These are phyloP conservation scores for Sitophilus oryzae DNA, from an alignment of 1,140 invertebrate species.

Conservation along the genomic window DNA sequence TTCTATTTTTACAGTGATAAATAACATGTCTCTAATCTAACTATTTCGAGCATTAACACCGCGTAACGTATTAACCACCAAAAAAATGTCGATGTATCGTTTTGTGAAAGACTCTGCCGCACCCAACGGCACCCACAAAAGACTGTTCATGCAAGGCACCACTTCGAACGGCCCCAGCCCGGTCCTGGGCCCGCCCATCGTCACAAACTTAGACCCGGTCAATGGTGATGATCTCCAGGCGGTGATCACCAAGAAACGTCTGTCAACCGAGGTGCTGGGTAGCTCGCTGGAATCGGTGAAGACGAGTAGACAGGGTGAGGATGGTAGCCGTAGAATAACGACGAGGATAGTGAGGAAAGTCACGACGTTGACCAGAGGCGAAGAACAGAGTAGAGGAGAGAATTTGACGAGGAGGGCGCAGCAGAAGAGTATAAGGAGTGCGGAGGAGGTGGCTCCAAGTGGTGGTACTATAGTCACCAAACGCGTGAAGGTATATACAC, in stretches of 20 bases:
- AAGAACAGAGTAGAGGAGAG: constrained; percentile 69
- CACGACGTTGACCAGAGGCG: constrained; percentile 80
- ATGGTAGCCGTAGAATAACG: constrained; percentile 71
- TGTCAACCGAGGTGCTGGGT: constrained; percentile 78
- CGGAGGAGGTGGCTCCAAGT: constrained; percentile 46
- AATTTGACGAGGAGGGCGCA: constrained; percentile 55
- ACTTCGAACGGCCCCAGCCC: constrained; percentile 47
- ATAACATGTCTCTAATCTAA: not conserved
- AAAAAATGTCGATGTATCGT: constrained; percentile 62
- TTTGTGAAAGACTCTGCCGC: constrained; percentile 61
- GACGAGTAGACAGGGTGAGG: constrained; percentile 67
- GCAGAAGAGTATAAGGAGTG: constrained; percentile 47
- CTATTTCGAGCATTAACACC: not conserved
- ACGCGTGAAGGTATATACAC: constrained; percentile 57
- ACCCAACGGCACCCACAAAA: constrained; percentile 41
- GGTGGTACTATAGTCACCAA: constrained; percentile 49
- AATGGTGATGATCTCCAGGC: constrained; percentile 53
- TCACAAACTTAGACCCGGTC: constrained; percentile 32
- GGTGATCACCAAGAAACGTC: constrained; percentile 71
- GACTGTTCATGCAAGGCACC: constrained; percentile 75
- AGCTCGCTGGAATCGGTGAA: constrained; percentile 75
- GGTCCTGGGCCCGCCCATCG: constrained; percentile 40
- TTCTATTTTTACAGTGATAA: not conserved
- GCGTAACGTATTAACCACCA: constrained; percentile 14
- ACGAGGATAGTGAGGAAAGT: constrained; percentile 84